Conservation (phyloP, 1,140 invertebrate genomes). For the Scylla paramamosain region DNA sequence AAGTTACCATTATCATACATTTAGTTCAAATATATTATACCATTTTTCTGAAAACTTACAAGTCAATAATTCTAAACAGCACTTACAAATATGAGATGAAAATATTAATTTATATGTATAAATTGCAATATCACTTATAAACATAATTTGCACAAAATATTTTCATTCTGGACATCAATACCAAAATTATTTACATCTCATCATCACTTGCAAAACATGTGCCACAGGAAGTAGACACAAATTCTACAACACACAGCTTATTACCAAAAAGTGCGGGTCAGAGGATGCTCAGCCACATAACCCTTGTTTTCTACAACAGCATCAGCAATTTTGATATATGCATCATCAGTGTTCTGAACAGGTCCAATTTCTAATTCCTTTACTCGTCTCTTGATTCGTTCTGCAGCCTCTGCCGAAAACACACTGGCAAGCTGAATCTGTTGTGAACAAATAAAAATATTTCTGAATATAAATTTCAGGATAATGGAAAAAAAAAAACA, state of each 20-base stretch:
- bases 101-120: too few relatives aligned
- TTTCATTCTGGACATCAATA: too few relatives aligned
- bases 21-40: too few relatives aligned
- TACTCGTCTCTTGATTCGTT: conserved; percentile 54
- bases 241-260: not conserved
- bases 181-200: too few relatives aligned
- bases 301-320: conserved; percentile 69
- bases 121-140: not conserved
- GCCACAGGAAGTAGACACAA: not conserved
- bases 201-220: not conserved
- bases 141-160: too few relatives aligned
- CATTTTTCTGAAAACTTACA: too few relatives aligned
- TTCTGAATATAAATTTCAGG: too few relatives aligned
- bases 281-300: conserved; percentile 75
- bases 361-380: conserved; percentile 66
- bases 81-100: too few relatives aligned
- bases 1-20: too few relatives aligned
- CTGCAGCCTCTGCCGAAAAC: conserved; percentile 66
- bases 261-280: conserved; percentile 67
- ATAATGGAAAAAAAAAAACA: not conserved
- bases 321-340: conserved; percentile 68
- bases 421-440: conserved; percentile 67
- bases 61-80: too few relatives aligned
- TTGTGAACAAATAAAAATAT: too few relatives aligned
- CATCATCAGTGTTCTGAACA: conserved; percentile 34